Base-by-base conservation (phyloP, 2,113 vertebrate species). In the Mesoclemmys tuberculata region DNA sequence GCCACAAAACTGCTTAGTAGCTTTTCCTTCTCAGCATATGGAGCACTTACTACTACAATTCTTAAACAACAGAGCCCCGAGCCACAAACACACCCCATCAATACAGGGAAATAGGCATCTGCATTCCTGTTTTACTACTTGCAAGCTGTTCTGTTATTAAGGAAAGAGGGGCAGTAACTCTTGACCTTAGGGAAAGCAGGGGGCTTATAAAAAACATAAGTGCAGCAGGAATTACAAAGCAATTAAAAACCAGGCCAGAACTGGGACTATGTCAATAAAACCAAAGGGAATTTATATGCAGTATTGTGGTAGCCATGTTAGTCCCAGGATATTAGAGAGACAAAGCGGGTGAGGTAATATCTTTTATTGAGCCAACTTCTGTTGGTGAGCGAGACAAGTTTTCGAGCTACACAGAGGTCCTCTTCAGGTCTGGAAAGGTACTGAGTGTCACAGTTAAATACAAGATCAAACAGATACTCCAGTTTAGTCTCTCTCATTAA, bases 191-290 rank as follows among this genome's bases (percentile, higher is more conserved):
- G 87, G 86, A 78, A 91, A 79, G 82, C 95, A 95, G 92, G 54
- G 90, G 94, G 82, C 88, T 96, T 95, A 87, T 96, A 96, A 96
- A 96, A 95, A 54, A 58, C 52, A 11, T 64, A 91, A 93, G 93
- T 90, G 94, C 93, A 92, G 89, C 89, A 96, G 79, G 84, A 95
- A 95, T 96, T 96, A 97, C 1, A 90, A 96, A 94, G 90, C 82
- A 97, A 96, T 97, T 97, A 95, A 96, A 93, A 93, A 61, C 83
- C 86, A 87, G 44, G 77, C 56, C 55, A 13, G 92, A 93, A 49
- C 82, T 91, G 84, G 82, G 94, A 82, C 22, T 1, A 0, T 0
- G 12, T 92, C 88, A 92, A 68, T 95, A 90, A 96, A 97, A 81
- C 5, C 1, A 2, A 38, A 85, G 91, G 94, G 93, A 96, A 84